Evolutionary conservation across 2,797 vertebrate genomes (phyloP), one percentile per base, ranked within the genome.

Genomic region (Pantherophis alleghaniensis): DNA sequence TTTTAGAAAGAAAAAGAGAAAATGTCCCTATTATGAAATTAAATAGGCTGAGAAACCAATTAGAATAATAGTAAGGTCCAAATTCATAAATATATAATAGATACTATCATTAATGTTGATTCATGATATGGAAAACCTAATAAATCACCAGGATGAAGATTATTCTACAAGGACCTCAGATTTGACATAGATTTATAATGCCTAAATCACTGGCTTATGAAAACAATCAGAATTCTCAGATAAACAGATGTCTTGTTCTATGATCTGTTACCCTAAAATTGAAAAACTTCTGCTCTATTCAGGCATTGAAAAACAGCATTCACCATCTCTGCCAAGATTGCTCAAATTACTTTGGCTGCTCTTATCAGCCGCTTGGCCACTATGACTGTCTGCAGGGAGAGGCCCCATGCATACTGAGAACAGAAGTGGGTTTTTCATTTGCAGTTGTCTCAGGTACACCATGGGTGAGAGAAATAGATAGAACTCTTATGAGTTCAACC

Each of bases 41-140:
- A 94, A 94, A 32, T 0, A 60, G 79, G 1, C 20, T 83, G 5
- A 92, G 14, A 87, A 94, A 57, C 63, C 94, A 60, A 57, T 69
- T 88, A 22, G 86, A n/a, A 14, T 61, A 92, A 24, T 51, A 42
- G 12, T 5, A 91, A 87, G 10, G 92, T 92, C 66, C 37, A 32
- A 93, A 51, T 24, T 24, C 3, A 94, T 74, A 53, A 90, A 26
- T 47, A 42, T 59, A 42, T 53, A 74, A 53, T 37, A 59, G n/a
- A 57, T 37, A 20, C n/a, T 24, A 83, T 83, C 37, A 83, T 47
- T 83, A 47, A 59, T 53, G 55, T 88, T 9, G 91, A 2, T 57
- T 4, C 1, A 90, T 6, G 1, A 86, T 90, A 90, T 90, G 37
- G 20, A 26, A 60, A 61, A 61, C 2, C 60, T 47, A 89, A 93